Evolutionary conservation across 2,113 vertebrate species (phyloP), one percentile per base, ranked within the genome.

Genomic region (Scatophagus argus): DNA sequence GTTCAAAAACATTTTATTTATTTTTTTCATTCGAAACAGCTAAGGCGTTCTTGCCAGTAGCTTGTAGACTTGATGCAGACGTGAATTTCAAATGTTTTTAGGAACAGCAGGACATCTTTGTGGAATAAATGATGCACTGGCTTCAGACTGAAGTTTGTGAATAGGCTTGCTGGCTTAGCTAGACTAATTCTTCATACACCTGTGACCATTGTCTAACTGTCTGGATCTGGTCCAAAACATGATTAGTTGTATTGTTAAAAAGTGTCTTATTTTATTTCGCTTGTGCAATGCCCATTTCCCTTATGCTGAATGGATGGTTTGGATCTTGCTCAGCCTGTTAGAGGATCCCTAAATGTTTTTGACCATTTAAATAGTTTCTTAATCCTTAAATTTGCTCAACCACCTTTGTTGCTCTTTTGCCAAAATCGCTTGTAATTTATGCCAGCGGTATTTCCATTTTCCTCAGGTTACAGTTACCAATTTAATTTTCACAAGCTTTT

Each of bases 401-500:
- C 25, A 61, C 11, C 11, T 72, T 63, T 77, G 56, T 68, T 63
- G 39, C 31, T 55, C 38, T 43, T 78, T 74, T 60, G 17, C 43
- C 41, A 59, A 63, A n/a, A 74, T 49, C 58, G 17, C 29, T 66
- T 17, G 7, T 74, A 64, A 52, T 79, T 55, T 41, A 61, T 78
- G 41, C 56, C 36, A 59, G 46, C 38, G 7, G 21, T 47, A 49
- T 84, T 80, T 61, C 34, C 41, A 29, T 61, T 78, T 67, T 51
- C 54, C 56, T 63, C 25, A 44, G 46, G 54, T 70, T 55, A 60
- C 36, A 72, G 49, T 79, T 52, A 44, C 27, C 12, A 31, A 52
- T 81, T 55, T 73, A 71, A 52, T 79, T 84, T 78, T 64, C 58
- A 69, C 10, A 23, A 68, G 64, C 56, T 84, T 46, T 66, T 62